phyloP scores from a whole-genome alignment of 2,113 vertebrate species.

The Eclectus roratus region DNA sequence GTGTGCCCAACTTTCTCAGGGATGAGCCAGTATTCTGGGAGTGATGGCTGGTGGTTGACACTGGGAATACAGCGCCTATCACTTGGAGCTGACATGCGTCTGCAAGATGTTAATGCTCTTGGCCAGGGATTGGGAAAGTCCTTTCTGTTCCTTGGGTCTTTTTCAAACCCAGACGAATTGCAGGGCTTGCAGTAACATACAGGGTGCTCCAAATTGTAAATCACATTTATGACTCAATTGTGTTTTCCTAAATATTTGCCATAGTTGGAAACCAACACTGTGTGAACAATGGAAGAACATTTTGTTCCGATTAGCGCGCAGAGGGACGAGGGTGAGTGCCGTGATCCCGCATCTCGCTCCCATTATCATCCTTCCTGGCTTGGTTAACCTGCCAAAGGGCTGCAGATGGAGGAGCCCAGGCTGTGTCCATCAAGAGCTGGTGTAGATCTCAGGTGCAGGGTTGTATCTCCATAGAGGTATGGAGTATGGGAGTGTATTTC shows the following conservation, averaged over 20 bases:
- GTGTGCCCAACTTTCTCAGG: neutral
- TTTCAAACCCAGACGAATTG: neutral
- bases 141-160: neutral
- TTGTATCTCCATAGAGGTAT: neutral
- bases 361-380: neutral
- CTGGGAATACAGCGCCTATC: accelerated
- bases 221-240: neutral
- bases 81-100: accelerated
- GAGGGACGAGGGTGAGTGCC: neutral
- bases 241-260: neutral
- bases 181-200: neutral
- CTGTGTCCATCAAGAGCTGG: accelerated
- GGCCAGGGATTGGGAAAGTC: neutral
- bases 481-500: neutral
- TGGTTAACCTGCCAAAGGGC: neutral
- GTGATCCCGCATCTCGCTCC: neutral
- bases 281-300: neutral
- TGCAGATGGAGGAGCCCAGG: neutral
- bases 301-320: neutral
- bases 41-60: neutral
- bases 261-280: neutral
- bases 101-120: neutral
- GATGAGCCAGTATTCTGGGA: neutral
- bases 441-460: neutral
- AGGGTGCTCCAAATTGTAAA: neutral